A percentile compares a stretch with the other conserved stretches of the same genome.
These are phyloP conservation scores for Eriosoma lanigerum DNA, from an alignment of 1,140 invertebrate species.

Conservation along the genomic window DNA sequence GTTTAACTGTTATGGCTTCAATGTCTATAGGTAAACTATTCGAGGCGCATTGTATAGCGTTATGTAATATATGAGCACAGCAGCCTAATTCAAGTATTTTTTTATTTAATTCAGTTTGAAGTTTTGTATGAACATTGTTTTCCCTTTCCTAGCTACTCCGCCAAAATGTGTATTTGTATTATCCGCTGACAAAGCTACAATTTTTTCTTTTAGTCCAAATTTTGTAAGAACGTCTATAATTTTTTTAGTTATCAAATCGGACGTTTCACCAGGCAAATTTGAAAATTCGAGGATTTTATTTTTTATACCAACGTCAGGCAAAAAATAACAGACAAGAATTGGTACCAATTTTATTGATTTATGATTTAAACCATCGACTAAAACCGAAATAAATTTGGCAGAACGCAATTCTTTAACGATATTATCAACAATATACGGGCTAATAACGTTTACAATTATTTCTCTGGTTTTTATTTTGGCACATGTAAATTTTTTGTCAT, in stretches of 20 bases:
- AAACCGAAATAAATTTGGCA: not conserved
- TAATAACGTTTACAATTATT: conserved; percentile 4
- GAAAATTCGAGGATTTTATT: not conserved
- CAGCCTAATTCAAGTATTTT: not conserved
- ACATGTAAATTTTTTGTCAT: not conserved
- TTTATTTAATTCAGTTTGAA: conserved; percentile 2
- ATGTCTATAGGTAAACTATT: not conserved
- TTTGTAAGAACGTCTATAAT: not conserved
- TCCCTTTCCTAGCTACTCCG: not conserved
- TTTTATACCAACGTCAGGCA: not conserved
- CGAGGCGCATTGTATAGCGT: not conserved
- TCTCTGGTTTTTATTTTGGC: too few species aligned
- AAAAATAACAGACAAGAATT: not conserved
- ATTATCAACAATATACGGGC: not conserved
- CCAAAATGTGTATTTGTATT: not conserved
- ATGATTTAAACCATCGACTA: not conserved
- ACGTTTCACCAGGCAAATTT: not conserved
- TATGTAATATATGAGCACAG: not conserved
- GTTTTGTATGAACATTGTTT: not conserved
- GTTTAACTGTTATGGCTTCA: not conserved
- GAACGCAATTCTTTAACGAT: not conserved
- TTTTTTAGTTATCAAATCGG: not conserved
- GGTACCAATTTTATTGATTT: not conserved
- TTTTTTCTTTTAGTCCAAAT: not conserved
- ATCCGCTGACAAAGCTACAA: not conserved